Evolutionary conservation across 2,797 vertebrate species (phyloP).

Genomic region (Brachymystax lenok): DNA sequence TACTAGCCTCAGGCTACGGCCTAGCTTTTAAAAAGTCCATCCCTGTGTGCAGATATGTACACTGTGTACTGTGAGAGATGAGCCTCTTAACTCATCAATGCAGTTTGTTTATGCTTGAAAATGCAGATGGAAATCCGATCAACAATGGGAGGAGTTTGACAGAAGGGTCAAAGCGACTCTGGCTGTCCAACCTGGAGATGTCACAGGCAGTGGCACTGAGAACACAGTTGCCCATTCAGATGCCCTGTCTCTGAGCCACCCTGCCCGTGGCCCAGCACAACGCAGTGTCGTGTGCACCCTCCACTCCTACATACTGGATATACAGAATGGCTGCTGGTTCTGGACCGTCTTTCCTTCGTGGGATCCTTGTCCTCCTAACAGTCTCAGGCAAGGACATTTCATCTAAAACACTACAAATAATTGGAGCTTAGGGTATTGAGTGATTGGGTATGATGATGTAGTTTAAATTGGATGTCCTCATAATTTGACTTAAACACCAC

Average conservation of each 20-base stretch:
- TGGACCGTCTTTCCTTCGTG: conserved; percentile 23
- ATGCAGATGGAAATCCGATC: conserved; percentile 3
- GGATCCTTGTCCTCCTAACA: conserved; percentile 40
- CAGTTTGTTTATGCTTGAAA: conserved; percentile 3
- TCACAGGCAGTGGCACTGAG: conserved; percentile 41
- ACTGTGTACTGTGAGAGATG: neutral
- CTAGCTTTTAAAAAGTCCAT: neutral
- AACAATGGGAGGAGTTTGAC: conserved; percentile 14
- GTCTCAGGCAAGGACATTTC: conserved; percentile 63
- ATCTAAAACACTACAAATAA: neutral
- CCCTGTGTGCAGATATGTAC: neutral
- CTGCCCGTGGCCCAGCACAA: conserved; percentile 10
- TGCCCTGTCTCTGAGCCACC: conserved; percentile 18
- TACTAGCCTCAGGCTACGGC: neutral
- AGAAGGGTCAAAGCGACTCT: conserved; percentile 24
- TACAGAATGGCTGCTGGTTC: conserved; percentile 58
- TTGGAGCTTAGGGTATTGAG: neutral
- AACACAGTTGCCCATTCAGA: conserved; percentile 60
- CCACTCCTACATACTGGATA: conserved; percentile 13
- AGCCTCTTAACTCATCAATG: neutral
- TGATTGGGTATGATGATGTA: neutral
- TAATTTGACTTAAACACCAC: neutral
- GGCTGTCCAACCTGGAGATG: conserved; percentile 51
- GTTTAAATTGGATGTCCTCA: neutral
- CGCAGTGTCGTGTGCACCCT: neutral